Percentiles rank a stretch among this genome's conserved stretches.
phyloP scores from a whole-genome alignment of 2,113 vertebrate species.

The Numida meleagris region DNA sequence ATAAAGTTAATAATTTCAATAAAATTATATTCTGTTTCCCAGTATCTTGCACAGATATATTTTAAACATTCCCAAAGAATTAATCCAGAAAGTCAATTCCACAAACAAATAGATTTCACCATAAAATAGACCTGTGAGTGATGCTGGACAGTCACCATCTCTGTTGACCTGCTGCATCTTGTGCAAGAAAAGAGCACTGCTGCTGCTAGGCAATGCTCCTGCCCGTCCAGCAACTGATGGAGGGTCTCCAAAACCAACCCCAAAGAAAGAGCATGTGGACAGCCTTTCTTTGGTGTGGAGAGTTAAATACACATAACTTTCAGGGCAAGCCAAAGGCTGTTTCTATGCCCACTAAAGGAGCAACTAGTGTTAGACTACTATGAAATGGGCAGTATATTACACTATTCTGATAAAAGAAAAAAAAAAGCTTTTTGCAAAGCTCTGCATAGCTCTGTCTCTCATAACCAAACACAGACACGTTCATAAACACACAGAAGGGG shows the following conservation, averaged over 20 bases:
- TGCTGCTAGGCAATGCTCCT: neutral
- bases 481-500: neutral
- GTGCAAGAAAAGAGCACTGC: neutral
- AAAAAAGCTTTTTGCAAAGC: no score
- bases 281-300: neutral
- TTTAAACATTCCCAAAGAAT: neutral
- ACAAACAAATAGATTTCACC: neutral
- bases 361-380: neutral
- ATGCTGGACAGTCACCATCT: neutral
- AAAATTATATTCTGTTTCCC: neutral
- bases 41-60: neutral
- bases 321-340: neutral
- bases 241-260: neutral
- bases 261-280: neutral
- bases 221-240: neutral
- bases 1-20: neutral
- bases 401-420: neutral
- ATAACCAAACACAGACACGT: neutral
- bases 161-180: rapidly evolving
- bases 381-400: neutral
- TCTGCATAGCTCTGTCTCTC: neutral
- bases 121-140: neutral
- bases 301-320: neutral
- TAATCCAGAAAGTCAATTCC: neutral
- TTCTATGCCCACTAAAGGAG: neutral